Conservation (phyloP, 1,140 invertebrate genomes). For the Sarcophaga bullata region DNA sequence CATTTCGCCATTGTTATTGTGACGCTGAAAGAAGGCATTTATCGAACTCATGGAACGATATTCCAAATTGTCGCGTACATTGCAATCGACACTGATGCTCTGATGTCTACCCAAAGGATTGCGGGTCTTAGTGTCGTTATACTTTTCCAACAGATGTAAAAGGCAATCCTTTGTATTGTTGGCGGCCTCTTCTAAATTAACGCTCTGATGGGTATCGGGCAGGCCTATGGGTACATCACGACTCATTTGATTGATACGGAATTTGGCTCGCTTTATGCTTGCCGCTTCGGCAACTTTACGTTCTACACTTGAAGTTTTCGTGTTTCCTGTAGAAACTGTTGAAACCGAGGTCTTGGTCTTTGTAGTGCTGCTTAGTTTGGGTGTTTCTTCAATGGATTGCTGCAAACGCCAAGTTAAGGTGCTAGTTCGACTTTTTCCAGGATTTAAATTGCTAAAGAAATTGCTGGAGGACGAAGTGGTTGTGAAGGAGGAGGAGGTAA, state of each 20-base stretch:
- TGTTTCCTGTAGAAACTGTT: slow-evolving; percentile 51
- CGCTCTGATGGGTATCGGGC: slow-evolving; percentile 69
- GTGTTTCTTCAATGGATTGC: slow-evolving; percentile 63
- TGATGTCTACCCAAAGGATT: slow-evolving; percentile 60
- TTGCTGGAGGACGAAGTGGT: slow-evolving; percentile 16
- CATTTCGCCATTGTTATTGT: slow-evolving; percentile 68
- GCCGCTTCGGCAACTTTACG: slow-evolving; percentile 56
- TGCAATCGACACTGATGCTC: slow-evolving; percentile 64
- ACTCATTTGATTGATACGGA: slow-evolving; percentile 70
- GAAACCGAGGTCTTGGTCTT: slow-evolving; percentile 50
- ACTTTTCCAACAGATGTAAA: slow-evolving; percentile 77
- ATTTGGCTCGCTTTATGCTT: slow-evolving; percentile 68
- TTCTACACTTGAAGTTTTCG: slow-evolving; percentile 45
- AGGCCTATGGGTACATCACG: slow-evolving; percentile 73
- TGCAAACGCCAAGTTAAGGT: slow-evolving; percentile 57
- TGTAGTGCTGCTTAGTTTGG: slow-evolving; percentile 50
- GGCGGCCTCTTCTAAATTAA: slow-evolving; percentile 70
- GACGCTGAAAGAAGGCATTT: slow-evolving; percentile 75
- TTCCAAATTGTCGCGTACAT: slow-evolving; percentile 64
- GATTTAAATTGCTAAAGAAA: slow-evolving; percentile 50
- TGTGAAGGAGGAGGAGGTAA: neutral
- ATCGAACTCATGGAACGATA: slow-evolving; percentile 74
- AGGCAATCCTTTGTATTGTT: slow-evolving; percentile 78
- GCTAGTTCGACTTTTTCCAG: slow-evolving; percentile 45
- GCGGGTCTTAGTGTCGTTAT: slow-evolving; percentile 70